phyloP scores from a whole-genome alignment of 1,140 invertebrate genomes.

The Rhagoletis pomonella region DNA sequence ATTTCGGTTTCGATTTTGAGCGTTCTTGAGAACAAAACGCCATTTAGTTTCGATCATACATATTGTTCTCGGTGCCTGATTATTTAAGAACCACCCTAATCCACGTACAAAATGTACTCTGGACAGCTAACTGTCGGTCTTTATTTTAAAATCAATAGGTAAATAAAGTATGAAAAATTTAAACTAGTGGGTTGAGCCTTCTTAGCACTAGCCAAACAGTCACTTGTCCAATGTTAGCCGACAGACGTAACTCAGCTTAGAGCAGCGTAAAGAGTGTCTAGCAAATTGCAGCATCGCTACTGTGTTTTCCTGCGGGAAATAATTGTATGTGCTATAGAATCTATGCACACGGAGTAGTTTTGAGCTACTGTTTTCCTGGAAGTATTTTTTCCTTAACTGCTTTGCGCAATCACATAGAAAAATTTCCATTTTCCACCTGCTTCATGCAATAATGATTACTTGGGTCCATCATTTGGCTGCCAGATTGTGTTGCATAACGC shows the following conservation, averaged over 20 bases:
- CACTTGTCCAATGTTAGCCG: neutral
- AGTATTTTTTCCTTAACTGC: neutral
- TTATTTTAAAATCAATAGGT: no score
- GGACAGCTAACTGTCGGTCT: no score
- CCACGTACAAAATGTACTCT: no score
- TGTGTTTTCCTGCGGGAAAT: neutral
- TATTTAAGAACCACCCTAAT: no score
- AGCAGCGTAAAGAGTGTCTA: neutral
- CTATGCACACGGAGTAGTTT: neutral
- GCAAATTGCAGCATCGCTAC: neutral
- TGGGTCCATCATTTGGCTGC: conserved; percentile 36
- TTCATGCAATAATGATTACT: conserved; percentile 40
- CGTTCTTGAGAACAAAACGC: no score
- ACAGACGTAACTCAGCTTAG: conserved; percentile 1
- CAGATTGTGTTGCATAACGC: conserved; percentile 47
- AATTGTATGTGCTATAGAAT: neutral
- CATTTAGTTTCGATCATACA: no score
- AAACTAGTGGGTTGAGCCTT: neutral
- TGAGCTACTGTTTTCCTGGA: conserved; percentile 3
- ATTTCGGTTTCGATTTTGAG: no score
- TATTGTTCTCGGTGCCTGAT: no score
- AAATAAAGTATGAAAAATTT: no score
- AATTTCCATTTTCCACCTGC: conserved; percentile 50
- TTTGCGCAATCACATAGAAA: conserved; percentile 40
- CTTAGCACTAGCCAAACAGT: neutral